Percentiles rank a stretch among this genome's conserved stretches.
phyloP scores from a whole-genome alignment of 2,888 invertebrate species.

The Drosophila tanythrix region DNA sequence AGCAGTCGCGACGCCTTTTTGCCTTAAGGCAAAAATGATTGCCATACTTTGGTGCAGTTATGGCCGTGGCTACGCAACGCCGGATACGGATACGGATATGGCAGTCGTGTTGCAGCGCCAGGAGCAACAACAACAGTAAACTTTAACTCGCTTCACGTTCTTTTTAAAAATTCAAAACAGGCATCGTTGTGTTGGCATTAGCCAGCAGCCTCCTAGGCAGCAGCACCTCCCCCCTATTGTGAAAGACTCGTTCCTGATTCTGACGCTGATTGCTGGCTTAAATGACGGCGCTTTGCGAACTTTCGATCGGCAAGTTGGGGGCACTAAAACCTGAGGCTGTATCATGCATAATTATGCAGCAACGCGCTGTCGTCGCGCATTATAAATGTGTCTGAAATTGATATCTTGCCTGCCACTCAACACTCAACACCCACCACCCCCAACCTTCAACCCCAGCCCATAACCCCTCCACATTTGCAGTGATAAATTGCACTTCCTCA shows the following conservation, averaged over 20 bases:
- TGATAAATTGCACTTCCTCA: slow-evolving; percentile 68
- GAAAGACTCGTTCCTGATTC: slow-evolving; percentile 35
- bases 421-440: neutral
- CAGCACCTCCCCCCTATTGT: neutral
- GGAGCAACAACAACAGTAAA: slow-evolving; percentile 27
- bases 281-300: slow-evolving; percentile 49
- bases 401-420: slow-evolving; percentile 44
- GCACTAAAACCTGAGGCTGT: slow-evolving; percentile 25
- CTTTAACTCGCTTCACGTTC: slow-evolving; percentile 67
- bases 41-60: slow-evolving; percentile 80
- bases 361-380: slow-evolving; percentile 69
- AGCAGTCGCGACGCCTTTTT: slow-evolving; percentile 46
- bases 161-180: slow-evolving; percentile 81
- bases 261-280: slow-evolving; percentile 81
- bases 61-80: slow-evolving; percentile 29
- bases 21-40: slow-evolving; percentile 83
- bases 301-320: slow-evolving; percentile 39
- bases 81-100: slow-evolving; percentile 17
- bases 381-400: slow-evolving; percentile 75
- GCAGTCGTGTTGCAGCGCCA: slow-evolving; percentile 41
- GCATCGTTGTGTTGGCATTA: slow-evolving; percentile 73
- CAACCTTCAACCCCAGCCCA: neutral
- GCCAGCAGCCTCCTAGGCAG: slow-evolving; percentile 26
- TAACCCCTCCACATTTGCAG: slow-evolving; percentile 24
- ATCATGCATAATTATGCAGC: slow-evolving; percentile 75